A percentile compares a stretch with the other conserved stretches of the same genome.
Evolutionary conservation across 2,113 vertebrate species (phyloP).

Genomic region (Ammodytes dubius): DNA sequence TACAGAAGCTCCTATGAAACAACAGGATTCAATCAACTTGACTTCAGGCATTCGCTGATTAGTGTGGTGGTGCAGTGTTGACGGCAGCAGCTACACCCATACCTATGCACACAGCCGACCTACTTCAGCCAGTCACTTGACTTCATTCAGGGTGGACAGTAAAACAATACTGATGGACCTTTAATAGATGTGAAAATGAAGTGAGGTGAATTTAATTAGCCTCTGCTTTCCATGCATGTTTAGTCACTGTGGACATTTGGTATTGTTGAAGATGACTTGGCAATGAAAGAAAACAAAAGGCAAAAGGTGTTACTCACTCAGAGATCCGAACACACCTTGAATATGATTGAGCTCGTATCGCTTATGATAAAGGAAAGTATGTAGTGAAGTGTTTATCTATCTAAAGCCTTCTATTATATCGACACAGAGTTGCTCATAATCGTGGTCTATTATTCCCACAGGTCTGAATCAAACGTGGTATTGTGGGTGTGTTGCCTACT

Average conservation of each 20-base stretch:
- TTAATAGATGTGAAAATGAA: conserved; percentile 1
- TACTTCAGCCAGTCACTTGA: neutral
- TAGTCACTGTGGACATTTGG: conserved; percentile 15
- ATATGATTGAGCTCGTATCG: neutral
- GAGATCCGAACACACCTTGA: conserved; percentile 36
- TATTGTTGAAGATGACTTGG: conserved; percentile 29
- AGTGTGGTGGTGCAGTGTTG: neutral
- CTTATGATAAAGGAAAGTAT: conserved; percentile 16
- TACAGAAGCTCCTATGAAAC: conserved; percentile 2
- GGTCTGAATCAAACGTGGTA: neutral
- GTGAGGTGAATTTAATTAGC: neutral
- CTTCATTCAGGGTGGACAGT: conserved; percentile 32
- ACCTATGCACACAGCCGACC: neutral
- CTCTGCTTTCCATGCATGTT: conserved; percentile 5
- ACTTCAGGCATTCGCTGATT: neutral
- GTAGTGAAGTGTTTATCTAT: conserved; percentile 14
- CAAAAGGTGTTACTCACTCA: conserved; percentile 1
- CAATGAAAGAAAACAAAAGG: conserved; percentile 48
- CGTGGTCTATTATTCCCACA: conserved; percentile 6
- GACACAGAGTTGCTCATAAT: neutral
- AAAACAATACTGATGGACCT: conserved; percentile 43
- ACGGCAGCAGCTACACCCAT: neutral
- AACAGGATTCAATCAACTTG: conserved; percentile 14
- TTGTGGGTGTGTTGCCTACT: neutral
- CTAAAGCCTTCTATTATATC: neutral